Conservation (phyloP, 92 coral and sea anemone species). For the Epizoanthus scotinus region DNA sequence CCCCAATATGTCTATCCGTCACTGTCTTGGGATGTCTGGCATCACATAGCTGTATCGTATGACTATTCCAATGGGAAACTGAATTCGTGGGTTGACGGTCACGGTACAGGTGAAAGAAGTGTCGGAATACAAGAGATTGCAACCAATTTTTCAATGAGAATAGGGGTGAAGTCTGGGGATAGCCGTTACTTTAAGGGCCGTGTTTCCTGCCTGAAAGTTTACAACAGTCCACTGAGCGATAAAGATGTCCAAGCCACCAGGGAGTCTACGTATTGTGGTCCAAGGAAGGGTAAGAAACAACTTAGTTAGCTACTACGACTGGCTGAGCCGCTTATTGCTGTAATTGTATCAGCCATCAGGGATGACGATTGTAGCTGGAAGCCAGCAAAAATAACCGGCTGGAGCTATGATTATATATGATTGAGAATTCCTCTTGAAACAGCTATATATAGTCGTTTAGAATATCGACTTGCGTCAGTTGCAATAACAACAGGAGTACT, state of each 20-base stretch:
- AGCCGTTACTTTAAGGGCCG: slow-evolving; percentile 45
- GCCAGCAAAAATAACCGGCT: too few species aligned
- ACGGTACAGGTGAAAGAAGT: neutral
- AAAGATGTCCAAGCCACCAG: slow-evolving; percentile 34
- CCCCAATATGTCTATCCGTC: too few species aligned
- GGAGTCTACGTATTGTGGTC: slow-evolving; percentile 18
- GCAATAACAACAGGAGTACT: too few species aligned
- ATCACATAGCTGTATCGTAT: slow-evolving; percentile 37
- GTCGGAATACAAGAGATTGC: slow-evolving; percentile 40
- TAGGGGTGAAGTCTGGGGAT: slow-evolving; percentile 28
- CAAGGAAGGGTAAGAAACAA: slow-evolving; percentile 1
- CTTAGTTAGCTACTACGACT: too few species aligned
- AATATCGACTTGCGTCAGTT: too few species aligned
- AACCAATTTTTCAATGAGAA: slow-evolving; percentile 38
- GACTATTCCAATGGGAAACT: slow-evolving; percentile 14
- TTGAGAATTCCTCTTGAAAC: too few species aligned
- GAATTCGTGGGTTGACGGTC: slow-evolving; percentile 26
- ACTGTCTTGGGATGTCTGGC: slow-evolving; percentile 25
- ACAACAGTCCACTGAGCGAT: slow-evolving; percentile 34
- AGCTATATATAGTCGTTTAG: too few species aligned
- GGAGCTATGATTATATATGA: too few species aligned
- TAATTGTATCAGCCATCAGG: too few species aligned
- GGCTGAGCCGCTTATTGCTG: too few species aligned
- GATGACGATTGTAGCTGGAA: too few species aligned
- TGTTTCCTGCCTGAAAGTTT: slow-evolving; percentile 64